Percentiles rank a stretch among this genome's conserved stretches.
phyloP scores from a whole-genome alignment of 2,888 invertebrate species.

The Endomychus coccineus region DNA sequence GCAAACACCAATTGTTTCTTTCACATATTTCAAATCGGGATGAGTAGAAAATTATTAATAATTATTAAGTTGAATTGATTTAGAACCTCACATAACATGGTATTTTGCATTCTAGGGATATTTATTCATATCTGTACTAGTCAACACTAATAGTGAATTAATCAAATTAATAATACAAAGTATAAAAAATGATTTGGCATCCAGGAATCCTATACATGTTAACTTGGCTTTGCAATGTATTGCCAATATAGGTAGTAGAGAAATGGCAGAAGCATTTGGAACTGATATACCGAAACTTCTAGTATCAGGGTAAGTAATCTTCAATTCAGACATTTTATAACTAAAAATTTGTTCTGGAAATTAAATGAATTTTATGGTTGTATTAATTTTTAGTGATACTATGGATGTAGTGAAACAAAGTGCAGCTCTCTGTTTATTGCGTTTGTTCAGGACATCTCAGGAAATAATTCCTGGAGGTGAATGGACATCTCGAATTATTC shows the following conservation, averaged over 20 bases:
- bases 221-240: conserved; percentile 98
- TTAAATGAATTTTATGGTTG: too few species aligned
- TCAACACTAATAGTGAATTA: conserved; percentile 97
- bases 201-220: conserved; percentile 95
- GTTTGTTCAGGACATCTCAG: conserved; percentile 89
- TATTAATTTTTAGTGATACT: conserved; percentile 74
- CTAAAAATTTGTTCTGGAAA: background rate
- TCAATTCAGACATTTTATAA: background rate
- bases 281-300: conserved; percentile 96
- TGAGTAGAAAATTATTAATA: too few species aligned
- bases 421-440: conserved; percentile 91
- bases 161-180: conserved; percentile 98
- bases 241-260: conserved; percentile 98
- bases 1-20: too few species aligned
- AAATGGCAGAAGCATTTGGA: conserved; percentile 99
- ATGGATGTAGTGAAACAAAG: conserved; percentile 99
- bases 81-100: too few species aligned
- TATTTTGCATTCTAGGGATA: conserved; percentile 76
- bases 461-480: conserved; percentile 96
- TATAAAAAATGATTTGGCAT: conserved; percentile 96
- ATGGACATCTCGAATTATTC: conserved; percentile 98
- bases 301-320: conserved; percentile 75
- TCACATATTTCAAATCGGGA: too few species aligned
- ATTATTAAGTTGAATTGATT: too few species aligned
- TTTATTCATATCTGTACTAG: conserved; percentile 97